phyloP scores from a whole-genome alignment of 2,888 invertebrate genomes.

The Cremastinae sp. region DNA sequence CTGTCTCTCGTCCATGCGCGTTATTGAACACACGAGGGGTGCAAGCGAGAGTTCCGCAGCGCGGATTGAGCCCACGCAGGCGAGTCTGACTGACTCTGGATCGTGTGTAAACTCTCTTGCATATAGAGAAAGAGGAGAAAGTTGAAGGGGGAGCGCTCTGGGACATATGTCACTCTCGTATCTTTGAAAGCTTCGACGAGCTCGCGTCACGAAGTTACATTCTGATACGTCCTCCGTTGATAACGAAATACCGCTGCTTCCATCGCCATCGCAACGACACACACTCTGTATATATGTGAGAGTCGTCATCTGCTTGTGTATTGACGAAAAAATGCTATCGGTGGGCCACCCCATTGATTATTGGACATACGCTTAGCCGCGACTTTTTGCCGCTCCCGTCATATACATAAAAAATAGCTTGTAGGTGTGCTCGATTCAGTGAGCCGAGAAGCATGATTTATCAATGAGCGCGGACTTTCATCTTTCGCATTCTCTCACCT shows the following conservation, averaged over 20 bases:
- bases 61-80: not conserved
- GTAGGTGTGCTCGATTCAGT: conserved; percentile 33
- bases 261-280: conserved; percentile 40
- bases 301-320: not conserved
- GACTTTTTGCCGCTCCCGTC: conserved; percentile 12
- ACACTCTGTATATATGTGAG: conserved; percentile 16
- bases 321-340: conserved; percentile 35
- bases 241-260: conserved; percentile 50
- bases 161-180: conserved; percentile 63
- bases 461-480: conserved; percentile 29
- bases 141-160: conserved; percentile 28
- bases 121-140: not conserved
- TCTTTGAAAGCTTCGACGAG: conserved; percentile 57
- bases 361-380: conserved; percentile 36
- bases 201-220: conserved; percentile 57
- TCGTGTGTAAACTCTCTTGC: not conserved
- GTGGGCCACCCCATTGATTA: conserved; percentile 22
- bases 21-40: conserved; percentile 8
- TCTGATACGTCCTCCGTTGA: conserved; percentile 60
- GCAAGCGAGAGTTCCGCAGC: conserved; percentile 9
- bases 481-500: conserved; percentile 2
- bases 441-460: conserved; percentile 49
- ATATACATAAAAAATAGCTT: conserved; percentile 44
- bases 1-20: not conserved
- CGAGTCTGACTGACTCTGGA: not conserved